Percentiles rank a stretch among this genome's conserved stretches.
Evolutionary conservation across 2,797 vertebrate genomes (phyloP).

Genomic region (Anguilla pacifica): DNA sequence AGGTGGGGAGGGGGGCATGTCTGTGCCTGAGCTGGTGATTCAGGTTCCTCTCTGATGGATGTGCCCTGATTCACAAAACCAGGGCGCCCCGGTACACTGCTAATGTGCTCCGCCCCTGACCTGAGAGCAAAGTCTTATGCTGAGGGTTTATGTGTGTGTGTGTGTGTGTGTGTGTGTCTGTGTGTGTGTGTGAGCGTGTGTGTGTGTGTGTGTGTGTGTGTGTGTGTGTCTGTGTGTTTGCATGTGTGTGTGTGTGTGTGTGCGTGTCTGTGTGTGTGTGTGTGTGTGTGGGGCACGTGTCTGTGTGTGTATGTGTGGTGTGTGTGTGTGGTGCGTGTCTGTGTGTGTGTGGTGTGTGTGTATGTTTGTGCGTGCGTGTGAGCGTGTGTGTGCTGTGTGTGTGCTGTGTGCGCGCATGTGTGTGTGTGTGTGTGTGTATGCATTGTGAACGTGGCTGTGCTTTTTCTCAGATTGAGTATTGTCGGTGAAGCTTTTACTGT

Average conservation of each 20-base stretch:
- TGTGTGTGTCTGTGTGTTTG: neutral
- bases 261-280: neutral
- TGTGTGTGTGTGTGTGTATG: neutral
- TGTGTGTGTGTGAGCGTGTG: neutral
- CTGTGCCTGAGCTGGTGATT: neutral
- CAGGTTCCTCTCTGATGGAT: neutral
- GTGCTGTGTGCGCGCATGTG: too few species aligned
- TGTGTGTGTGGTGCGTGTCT: neutral
- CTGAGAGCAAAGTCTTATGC: conserved; percentile 6
- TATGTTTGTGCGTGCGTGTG: neutral
- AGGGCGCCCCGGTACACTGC: neutral
- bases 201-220: neutral
- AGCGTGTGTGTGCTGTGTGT: neutral
- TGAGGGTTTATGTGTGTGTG: neutral
- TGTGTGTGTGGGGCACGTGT: neutral
- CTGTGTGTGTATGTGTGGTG: neutral
- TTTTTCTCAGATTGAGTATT: conserved; percentile 33
- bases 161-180: neutral
- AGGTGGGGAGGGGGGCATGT: neutral
- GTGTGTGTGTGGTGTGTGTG: neutral
- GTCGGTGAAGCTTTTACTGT: conserved; percentile 1
- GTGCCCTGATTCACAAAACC: conserved; percentile 18
- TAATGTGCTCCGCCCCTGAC: conserved; percentile 10
- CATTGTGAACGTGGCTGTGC: conserved; percentile 9
- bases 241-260: neutral